Evolutionary conservation across 64 coral and sea anemone genomes (phyloP).

Genomic region (Montipora cactus): DNA sequence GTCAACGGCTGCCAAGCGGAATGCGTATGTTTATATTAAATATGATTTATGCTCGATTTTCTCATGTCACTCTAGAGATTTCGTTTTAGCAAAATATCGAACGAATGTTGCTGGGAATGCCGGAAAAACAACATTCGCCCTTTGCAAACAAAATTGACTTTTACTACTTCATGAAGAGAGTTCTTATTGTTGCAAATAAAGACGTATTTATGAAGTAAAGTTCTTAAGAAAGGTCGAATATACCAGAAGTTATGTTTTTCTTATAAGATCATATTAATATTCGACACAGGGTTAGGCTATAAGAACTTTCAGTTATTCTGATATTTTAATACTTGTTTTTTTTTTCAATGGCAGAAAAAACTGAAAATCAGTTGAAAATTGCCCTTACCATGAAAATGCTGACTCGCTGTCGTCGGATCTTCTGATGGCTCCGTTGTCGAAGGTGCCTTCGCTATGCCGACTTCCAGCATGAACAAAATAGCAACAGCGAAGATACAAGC

Average conservation of each 20-base stretch:
- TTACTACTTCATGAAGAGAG: neutral
- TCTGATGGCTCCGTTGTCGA: neutral
- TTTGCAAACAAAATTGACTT: constrained; percentile 37
- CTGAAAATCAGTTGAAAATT: too few relatives aligned
- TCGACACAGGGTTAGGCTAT: neutral
- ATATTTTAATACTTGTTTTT: neutral
- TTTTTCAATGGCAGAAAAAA: neutral
- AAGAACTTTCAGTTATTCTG: neutral
- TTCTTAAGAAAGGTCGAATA: constrained; percentile 4
- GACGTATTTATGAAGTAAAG: neutral
- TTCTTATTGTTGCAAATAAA: neutral
- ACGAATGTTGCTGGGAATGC: neutral
- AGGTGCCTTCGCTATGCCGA: neutral
- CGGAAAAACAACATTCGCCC: neutral
- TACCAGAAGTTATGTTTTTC: neutral
- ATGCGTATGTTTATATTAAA: too few relatives aligned
- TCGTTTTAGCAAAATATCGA: constrained; percentile 13
- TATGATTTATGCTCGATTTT: neutral
- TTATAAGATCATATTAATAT: neutral
- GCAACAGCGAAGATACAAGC: neutral
- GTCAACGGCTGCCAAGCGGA: neutral
- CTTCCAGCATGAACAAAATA: neutral
- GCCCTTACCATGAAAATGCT: constrained; percentile 20
- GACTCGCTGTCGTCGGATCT: too few relatives aligned
- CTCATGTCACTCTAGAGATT: neutral